Conservation (phyloP, 2,797 vertebrate genomes). For the Poeciliopsis paucimaculata region DNA sequence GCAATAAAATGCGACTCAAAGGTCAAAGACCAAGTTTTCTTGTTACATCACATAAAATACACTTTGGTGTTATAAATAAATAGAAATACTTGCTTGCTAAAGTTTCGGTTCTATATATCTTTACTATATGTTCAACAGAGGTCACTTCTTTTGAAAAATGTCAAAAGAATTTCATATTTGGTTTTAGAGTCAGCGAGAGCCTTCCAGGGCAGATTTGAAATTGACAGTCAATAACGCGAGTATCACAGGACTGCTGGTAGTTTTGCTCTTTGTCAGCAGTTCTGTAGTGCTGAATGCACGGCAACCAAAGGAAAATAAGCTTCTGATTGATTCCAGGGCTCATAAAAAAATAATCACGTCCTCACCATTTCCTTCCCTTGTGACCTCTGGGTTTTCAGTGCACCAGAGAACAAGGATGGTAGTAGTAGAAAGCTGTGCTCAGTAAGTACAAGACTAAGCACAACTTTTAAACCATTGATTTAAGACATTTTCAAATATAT, state of each 20-base stretch:
- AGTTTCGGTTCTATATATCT: not conserved
- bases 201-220: constrained; percentile 15
- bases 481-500: constrained; percentile 32
- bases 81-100: not conserved
- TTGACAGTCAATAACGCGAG: constrained; percentile 38
- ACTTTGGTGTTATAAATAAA: not conserved
- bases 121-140: not conserved
- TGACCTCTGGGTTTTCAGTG: constrained; percentile 26
- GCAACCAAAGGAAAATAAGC: constrained; percentile 28
- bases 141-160: not conserved
- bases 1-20: not conserved
- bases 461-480: constrained; percentile 26
- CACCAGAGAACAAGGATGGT: not conserved
- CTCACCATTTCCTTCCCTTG: constrained; percentile 65
- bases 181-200: not conserved
- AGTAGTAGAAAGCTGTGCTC: constrained; percentile 9
- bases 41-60: not conserved
- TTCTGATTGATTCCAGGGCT: constrained; percentile 50
- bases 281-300: constrained; percentile 47
- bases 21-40: not conserved
- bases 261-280: constrained; percentile 63
- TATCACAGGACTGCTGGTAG: constrained; percentile 56
- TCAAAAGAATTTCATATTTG: not conserved
- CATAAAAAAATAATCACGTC: constrained; percentile 58
- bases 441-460: no score